Conservation (phyloP, 2,888 invertebrate genomes). For the Drosophila formosana region DNA sequence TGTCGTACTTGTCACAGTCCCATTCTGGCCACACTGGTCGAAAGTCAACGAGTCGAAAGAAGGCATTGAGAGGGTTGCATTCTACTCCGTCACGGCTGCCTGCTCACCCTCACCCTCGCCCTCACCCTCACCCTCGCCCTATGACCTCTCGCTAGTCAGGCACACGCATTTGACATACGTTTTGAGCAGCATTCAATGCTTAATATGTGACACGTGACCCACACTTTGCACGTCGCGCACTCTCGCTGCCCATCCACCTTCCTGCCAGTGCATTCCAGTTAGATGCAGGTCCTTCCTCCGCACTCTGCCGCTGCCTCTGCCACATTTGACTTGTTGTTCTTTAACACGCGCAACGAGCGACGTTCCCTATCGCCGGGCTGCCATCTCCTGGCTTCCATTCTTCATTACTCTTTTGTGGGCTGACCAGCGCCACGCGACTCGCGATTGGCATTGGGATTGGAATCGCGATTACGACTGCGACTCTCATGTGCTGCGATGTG, state of each 20-base stretch:
- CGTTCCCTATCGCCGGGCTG: conserved; percentile 61
- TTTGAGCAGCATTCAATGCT: conserved; percentile 72
- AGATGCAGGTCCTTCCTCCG: conserved; percentile 69
- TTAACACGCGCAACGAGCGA: conserved; percentile 72
- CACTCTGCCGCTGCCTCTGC: conserved; percentile 58
- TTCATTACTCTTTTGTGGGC: conserved; percentile 53
- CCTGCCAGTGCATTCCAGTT: conserved; percentile 28
- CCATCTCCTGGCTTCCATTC: conserved; percentile 45
- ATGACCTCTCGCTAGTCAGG: neutral
- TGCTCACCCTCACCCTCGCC: conserved; percentile 75
- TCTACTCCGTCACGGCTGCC: conserved; percentile 65
- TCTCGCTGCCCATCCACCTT: conserved; percentile 21
- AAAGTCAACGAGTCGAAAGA: conserved; percentile 55
- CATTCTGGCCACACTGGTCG: conserved; percentile 71
- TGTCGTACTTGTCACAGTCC: conserved; percentile 42
- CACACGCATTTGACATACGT: conserved; percentile 78
- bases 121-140: conserved; percentile 36
- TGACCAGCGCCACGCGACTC: conserved; percentile 73
- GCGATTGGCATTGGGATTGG: conserved; percentile 22
- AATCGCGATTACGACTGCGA: conserved; percentile 13
- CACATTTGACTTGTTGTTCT: conserved; percentile 81
- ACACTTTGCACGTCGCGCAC: conserved; percentile 70
- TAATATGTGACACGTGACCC: conserved; percentile 79
- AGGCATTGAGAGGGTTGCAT: conserved; percentile 60
- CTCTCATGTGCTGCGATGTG: conserved; percentile 37